Base-by-base conservation (phyloP, 2,113 vertebrate species). In the Setophaga petechia region DNA sequence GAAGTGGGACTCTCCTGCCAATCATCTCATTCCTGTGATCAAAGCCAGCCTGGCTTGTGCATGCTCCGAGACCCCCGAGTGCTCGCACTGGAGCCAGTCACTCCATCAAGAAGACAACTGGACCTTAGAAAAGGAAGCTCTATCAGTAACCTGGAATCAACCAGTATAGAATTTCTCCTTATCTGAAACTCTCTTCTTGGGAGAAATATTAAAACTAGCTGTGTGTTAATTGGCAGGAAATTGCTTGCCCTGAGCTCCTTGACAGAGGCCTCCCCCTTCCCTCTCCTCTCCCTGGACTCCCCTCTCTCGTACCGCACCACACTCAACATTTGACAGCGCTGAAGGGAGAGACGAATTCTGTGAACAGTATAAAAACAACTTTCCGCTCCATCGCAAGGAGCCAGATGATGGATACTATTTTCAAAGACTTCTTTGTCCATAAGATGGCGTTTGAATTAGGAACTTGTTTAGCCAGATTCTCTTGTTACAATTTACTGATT, bases 361-460 rank as follows among this genome's bases (percentile, higher is more conserved):
- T 89, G 51, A 89, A 58, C 86, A 92, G 74, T 72, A 78, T 96
- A 97, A 96, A 96, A 95, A 74, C 80, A 97, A 96, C 97, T 97
- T 97, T 95, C 96, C 51, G 61, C 91, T 94, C 92, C 92, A 67
- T 97, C 30, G n/a, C 96, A 95, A 96, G 97, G 85, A 97, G 96
- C 96, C 96, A 96, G 95, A 97, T 90, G 91, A 96, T 44, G 90
- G 96, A 94, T 96, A 96, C 95, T 93, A 94, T 97, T 97, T 96
- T 98, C 97, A 98, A 98, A 98, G 97, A 82, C 96, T 94, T 95
- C 97, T 98, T 98, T 98, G 98, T 98, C 98, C 97, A 94, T 94
- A 96, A 97, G 97, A 98, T 98, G 97, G 97, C 91, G 52, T 97
- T 98, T 95, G 97, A 97, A 97, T 97, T 96, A 95, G 97, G 97